Percentiles rank a stretch among this genome's conserved stretches.
These are phyloP conservation scores for Anguilla japonica DNA, from an alignment of 2,113 vertebrate species.

Conservation along the genomic window DNA sequence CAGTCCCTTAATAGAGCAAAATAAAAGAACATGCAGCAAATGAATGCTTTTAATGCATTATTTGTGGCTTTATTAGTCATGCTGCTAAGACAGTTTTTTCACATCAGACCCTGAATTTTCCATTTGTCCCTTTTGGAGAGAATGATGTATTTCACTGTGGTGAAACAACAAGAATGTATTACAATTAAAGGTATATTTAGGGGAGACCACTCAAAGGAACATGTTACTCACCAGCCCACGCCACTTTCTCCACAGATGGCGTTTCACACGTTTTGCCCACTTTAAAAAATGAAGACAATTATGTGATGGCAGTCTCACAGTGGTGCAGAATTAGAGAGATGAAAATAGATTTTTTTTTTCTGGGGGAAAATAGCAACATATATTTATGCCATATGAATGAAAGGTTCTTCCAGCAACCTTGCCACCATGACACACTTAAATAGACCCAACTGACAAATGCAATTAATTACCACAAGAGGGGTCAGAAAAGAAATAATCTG, in stretches of 20 bases:
- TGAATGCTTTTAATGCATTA: too few relatives aligned
- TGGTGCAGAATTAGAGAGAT: not conserved
- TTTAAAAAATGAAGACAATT: constrained; percentile 6
- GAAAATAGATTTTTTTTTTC: not conserved
- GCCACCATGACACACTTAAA: not conserved
- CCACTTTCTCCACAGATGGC: not conserved
- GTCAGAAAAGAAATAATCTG: not conserved
- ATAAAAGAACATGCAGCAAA: too few relatives aligned
- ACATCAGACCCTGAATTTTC: too few relatives aligned
- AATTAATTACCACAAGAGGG: not conserved
- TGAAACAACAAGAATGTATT: too few relatives aligned
- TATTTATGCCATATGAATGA: not conserved
- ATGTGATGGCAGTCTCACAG: not conserved
- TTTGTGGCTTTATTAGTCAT: too few relatives aligned
- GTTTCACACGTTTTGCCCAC: constrained; percentile 4
- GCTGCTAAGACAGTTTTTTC: too few relatives aligned
- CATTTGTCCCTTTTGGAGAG: too few relatives aligned
- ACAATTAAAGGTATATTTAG: not conserved
- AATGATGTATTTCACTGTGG: too few relatives aligned
- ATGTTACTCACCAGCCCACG: not conserved
- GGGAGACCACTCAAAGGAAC: not conserved
- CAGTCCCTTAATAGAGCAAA: too few relatives aligned
- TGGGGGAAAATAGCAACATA: not conserved
- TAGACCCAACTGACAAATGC: not conserved
- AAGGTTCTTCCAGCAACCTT: not conserved